Evolutionary conservation across 2,888 invertebrate species (phyloP), one percentile per base, ranked within the genome.

Genomic region (Minunthozetes semirufus): DNA sequence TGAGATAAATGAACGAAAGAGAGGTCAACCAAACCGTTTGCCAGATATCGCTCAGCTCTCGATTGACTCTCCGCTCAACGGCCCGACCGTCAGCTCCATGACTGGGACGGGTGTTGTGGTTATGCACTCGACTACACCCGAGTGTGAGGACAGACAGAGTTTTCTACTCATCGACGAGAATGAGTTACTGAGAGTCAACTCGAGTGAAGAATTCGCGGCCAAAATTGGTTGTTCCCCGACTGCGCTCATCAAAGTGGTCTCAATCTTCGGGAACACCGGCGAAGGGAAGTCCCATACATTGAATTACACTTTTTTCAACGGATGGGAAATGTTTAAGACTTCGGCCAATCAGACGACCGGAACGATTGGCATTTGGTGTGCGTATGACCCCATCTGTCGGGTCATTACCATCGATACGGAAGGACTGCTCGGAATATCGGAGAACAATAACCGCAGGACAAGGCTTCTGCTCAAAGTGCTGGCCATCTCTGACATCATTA

Each of bases 261-360:
- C 91, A 15, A 90, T 92, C 80, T 90, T 92, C 83, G 92, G 92
- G 2, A 92, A 91, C 80, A 90, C 90, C 0, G 91, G 91, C 0
- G 91, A 91, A 83, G 92, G 91, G 1, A 92, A 92, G 83, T 91
- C 91, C 2, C 87, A 89, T 80, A 90, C 90, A 0, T 83, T 92
- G 80, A 92, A 92, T 82, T 87, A 90, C 79, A 86, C 87, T 80
- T 89, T 89, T 81, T 89, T 89, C 81, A 82, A 86, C 78, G 89
- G 88, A 0, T 83, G 85, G 76, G 86, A 87, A 81, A 84, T 88
- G 0, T 90, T 90, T 81, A 84, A 84, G 77, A 89, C 89, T 0
- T 89, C 89, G 3, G 85, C 88, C 25, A 86, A 87, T 77, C 90
- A 90, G 78, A 85, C 83, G 66, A 88, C 89, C 0, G 90, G 91